Conservation (phyloP, 2,888 invertebrate genomes). For the Bhutanitis thaidina region DNA sequence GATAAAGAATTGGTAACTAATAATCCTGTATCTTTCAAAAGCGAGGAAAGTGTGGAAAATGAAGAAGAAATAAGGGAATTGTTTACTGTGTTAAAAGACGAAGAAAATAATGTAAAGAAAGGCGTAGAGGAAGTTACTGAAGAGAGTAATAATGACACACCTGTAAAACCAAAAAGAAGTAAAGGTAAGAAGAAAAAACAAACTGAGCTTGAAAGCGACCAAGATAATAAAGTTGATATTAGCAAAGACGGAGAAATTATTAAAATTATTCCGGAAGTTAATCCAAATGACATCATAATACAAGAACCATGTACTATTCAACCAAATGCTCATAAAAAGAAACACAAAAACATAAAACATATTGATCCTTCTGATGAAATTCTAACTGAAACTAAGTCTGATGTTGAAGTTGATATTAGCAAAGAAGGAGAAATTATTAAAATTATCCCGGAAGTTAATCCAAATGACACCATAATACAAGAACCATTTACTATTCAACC, state of each 20-base stretch:
- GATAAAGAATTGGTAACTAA: conserved; percentile 13
- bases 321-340: conserved; percentile 59
- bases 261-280: conserved; percentile 13
- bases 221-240: conserved; percentile 26
- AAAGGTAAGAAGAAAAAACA: conserved; percentile 66
- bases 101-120: neutral
- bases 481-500: conserved; percentile 32
- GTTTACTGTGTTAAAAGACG: conserved; percentile 5
- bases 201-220: conserved; percentile 31
- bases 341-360: conserved; percentile 55
- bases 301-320: conserved; percentile 25
- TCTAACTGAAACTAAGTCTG: conserved; percentile 17
- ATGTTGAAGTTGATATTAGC: conserved; percentile 11
- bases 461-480: neutral
- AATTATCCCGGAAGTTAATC: conserved; percentile 12
- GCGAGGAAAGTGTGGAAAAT: conserved; percentile 7
- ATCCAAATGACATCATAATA: conserved; percentile 1
- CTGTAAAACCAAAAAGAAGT: conserved; percentile 71
- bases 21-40: conserved; percentile 1
- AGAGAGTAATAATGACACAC: conserved; percentile 32
- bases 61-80: neutral
- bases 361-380: conserved; percentile 21
- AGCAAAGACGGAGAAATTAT: conserved; percentile 16
- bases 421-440: conserved; percentile 19
- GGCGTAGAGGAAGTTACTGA: conserved; percentile 3